A percentile compares a stretch with the other conserved stretches of the same genome.
Evolutionary conservation across 2,888 invertebrate species (phyloP).

Genomic region (Branchellion lobata): DNA sequence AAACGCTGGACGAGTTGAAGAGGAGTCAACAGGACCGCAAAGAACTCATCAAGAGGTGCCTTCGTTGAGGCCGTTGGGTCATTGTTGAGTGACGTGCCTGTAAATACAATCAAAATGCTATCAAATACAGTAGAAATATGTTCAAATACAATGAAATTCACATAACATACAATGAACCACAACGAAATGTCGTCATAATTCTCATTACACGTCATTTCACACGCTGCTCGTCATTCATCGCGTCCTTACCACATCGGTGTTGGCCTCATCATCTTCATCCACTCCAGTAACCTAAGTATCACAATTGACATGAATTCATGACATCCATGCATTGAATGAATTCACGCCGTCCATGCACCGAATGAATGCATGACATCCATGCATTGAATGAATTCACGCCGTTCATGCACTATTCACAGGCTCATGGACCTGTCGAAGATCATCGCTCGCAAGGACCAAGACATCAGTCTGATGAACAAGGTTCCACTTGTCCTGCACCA

Average conservation of each 20-base stretch:
- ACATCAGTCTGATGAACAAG: conserved; percentile 32
- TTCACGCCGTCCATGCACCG: neutral
- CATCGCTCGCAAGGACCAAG: conserved; percentile 2
- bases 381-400: neutral
- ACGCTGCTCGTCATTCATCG: neutral
- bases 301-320: neutral
- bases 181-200: neutral
- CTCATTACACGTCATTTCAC: neutral
- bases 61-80: no score
- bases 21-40: conserved; percentile 24
- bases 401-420: neutral
- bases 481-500: neutral
- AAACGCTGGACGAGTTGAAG: conserved; percentile 31
- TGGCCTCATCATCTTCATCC: neutral
- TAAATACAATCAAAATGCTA: no score
- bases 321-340: neutral
- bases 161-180: neutral
- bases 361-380: neutral
- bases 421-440: conserved; percentile 18
- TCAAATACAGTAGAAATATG: no score
- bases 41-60: conserved; percentile 5
- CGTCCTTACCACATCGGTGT: neutral
- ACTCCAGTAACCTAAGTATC: no score
- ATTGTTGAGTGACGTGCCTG: no score
- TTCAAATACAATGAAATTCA: no score